Evolutionary conservation across 2,113 vertebrate genomes (phyloP), one percentile per base, ranked within the genome.

Genomic region (Ursus arctos): DNA sequence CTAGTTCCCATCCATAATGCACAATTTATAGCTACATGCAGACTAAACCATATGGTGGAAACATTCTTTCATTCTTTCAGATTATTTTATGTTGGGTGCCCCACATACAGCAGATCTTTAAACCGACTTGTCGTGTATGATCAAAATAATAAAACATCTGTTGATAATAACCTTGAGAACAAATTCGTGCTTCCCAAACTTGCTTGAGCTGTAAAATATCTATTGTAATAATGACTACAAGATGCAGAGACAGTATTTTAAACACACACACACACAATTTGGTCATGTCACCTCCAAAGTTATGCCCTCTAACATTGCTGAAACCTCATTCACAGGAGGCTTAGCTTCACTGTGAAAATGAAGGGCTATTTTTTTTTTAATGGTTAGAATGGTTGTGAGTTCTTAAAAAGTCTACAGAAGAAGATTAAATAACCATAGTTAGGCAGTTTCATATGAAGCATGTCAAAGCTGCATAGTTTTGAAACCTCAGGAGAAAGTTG

Each of bases 401-500:
- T 97, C 71, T 96, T 96, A 33, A 88, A 85, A 86, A 77, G 33
- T 81, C 69, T 87, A 95, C 80, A 55, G 88, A 92, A 85, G 7
- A 47, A 97, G 80, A 94, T 94, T 72, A 94, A 97, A 95, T 96
- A 94, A 94, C 84, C 65, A 95, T 92, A 88, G 76, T 88, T 79
- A 85, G 87, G 90, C 95, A 92, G 76, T 96, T 98, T 96, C 84
- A 51, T 93, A 96, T 92, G 94, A 96, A 96, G 95, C 92, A 96
- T 97, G 85, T 97, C 76, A 98, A 96, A 96, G 61, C 94, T 51
- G 16, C 94, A 98, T 96, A 93, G 63, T 95, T 97, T 93, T 21
- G 94, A 94, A 98, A 96, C 97, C 97, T 86, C 97, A 92, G 43
- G 16, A 91, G 88, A 97, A 98, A 96, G 40, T 91, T 69, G 79